Percentiles rank a stretch among this genome's conserved stretches.
Conservation (phyloP, 2,888 invertebrate genomes). For the Caenorhabditis becei region DNA sequence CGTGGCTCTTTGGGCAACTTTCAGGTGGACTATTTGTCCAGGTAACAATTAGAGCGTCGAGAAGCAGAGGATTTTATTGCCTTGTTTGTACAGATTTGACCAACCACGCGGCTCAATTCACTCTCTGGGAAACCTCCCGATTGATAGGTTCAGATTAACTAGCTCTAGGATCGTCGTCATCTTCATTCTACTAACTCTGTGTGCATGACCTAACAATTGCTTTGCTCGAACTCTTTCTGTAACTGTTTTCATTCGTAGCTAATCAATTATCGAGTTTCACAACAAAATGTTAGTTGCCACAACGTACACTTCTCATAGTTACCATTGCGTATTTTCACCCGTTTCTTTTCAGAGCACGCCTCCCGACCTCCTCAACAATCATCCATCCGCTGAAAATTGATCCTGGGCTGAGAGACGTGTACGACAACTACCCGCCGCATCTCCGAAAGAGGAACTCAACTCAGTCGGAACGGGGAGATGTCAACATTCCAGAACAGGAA, state of each 20-base stretch:
- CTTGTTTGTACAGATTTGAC: slow-evolving; percentile 57
- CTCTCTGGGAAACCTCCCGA: slow-evolving; percentile 58
- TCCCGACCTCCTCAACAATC: slow-evolving; percentile 6
- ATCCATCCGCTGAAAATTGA: slow-evolving; percentile 35
- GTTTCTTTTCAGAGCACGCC: slow-evolving; percentile 39
- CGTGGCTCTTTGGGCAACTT: slow-evolving; percentile 61
- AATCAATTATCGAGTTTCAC: no score
- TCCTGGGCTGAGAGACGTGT: slow-evolving; percentile 42
- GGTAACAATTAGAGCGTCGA: slow-evolving; percentile 24
- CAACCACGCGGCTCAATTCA: slow-evolving; percentile 69
- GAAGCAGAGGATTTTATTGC: not conserved
- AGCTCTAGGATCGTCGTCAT: not conserved
- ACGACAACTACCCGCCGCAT: not conserved
- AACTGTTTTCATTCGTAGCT: not conserved
- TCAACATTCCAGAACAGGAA: slow-evolving; percentile 10
- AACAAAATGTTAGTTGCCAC: no score
- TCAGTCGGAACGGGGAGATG: slow-evolving; percentile 46
- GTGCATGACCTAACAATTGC: slow-evolving; percentile 5
- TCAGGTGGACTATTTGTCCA: slow-evolving; percentile 55
- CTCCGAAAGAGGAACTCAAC: slow-evolving; percentile 42
- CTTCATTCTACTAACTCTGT: slow-evolving; percentile 14
- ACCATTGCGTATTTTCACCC: not conserved
- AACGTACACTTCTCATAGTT: slow-evolving; percentile 18
- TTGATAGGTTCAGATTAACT: slow-evolving; percentile 51
- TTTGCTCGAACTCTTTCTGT: not conserved